Evolutionary conservation across 2,888 invertebrate species (phyloP), one percentile per base, ranked within the genome.

Genomic region (Aethes cnicana): DNA sequence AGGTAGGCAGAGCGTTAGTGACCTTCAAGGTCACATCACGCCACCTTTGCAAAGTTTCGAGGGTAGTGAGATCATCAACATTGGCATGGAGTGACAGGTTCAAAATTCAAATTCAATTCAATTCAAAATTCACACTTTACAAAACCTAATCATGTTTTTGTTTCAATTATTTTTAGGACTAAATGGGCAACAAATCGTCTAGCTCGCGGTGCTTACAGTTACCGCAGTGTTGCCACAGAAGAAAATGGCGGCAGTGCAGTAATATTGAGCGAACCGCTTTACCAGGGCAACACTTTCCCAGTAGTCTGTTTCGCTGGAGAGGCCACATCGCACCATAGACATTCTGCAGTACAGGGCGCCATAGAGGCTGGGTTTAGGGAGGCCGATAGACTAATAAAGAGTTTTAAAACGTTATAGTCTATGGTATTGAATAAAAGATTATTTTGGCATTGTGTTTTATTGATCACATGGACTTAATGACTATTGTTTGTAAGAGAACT

Each of bases 361-460:
- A 76, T 94, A 0, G 94, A 94, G 67, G 90, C 92, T n/a, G 95
- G 95, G 0, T 92, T 92, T 70, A 90, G 95, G 23, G 95, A 95
- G 69, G 95, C 95, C 1, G 84, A 93, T 9, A 84, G 94, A 58
- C 69, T 94, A 16, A 81, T 88, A 20, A 64, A 69, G 2, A 69
- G 62, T 32, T 77, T 84, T 23, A 69, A 76, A 53, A 61, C 64
- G 35, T 12, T 11, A 20, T 42, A 28, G 12, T 42, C 42, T 28
- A 17, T 42, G 28, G 8, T 20, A 12, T 8, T 32, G 36, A 28
- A 41, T 39, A 48, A 48, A 41, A 28, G 42, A 12, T 8, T 18
- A 12, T 5, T 18, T 23, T 30, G 18, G 12, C 11, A 8, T 25
- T 4, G 17, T 14, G 12, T 39, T 16, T 33, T 48, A 21, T 47